Conservation (phyloP, 2,888 invertebrate genomes). For the Seira ritae region DNA sequence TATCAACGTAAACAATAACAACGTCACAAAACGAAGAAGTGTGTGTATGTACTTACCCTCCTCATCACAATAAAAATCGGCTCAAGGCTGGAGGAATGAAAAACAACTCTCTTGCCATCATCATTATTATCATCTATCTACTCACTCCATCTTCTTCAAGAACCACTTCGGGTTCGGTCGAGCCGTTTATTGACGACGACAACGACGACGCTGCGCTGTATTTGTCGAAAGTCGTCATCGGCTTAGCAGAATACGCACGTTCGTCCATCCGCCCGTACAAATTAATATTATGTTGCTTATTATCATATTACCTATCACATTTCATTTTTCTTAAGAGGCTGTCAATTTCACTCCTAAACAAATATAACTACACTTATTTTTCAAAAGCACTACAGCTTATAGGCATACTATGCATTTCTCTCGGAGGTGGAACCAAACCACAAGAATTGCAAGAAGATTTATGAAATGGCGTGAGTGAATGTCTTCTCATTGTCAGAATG, state of each 20-base stretch:
- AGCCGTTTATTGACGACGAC: neutral
- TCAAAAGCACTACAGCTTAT: slow-evolving; percentile 1
- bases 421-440: slow-evolving; percentile 7
- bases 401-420: too few species aligned
- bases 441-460: slow-evolving; percentile 20
- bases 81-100: slow-evolving; percentile 57
- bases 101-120: slow-evolving; percentile 40
- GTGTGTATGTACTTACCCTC: neutral
- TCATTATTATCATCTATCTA: slow-evolving; percentile 36
- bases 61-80: slow-evolving; percentile 29
- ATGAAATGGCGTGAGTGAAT: slow-evolving; percentile 40
- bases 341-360: slow-evolving; percentile 1
- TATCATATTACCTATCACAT: slow-evolving; percentile 46
- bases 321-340: slow-evolving; percentile 36
- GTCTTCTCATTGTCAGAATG: neutral
- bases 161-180: neutral
- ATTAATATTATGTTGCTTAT: slow-evolving; percentile 37
- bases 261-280: slow-evolving; percentile 3
- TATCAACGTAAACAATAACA: slow-evolving; percentile 6
- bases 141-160: slow-evolving; percentile 29
- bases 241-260: neutral
- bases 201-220: neutral
- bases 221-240: too few species aligned
- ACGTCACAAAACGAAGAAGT: neutral
- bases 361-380: neutral